Percentiles rank a stretch among this genome's conserved stretches.
phyloP scores from a whole-genome alignment of 2,113 vertebrate species.

The Alethe castanea region DNA sequence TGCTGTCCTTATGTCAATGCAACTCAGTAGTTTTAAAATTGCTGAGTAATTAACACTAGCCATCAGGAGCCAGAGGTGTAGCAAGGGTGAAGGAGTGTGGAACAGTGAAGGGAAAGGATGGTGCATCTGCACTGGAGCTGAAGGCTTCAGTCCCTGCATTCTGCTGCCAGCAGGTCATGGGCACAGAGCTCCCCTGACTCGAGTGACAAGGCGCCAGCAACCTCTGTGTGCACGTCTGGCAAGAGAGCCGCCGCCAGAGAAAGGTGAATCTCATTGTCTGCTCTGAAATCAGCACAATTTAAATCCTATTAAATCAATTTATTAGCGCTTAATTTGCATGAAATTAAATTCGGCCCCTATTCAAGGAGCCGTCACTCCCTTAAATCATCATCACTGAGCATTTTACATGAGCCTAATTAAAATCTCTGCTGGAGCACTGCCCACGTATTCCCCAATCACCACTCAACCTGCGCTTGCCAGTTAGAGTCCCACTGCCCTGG shows the following conservation, averaged over 20 bases:
- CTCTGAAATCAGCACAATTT: conserved; percentile 55
- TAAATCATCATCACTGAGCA: conserved; percentile 56
- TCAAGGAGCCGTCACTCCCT: conserved; percentile 62
- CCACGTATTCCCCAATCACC: not conserved
- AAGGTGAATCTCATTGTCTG: conserved; percentile 47
- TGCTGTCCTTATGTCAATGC: not conserved
- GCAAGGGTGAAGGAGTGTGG: not conserved
- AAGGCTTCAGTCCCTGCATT: not conserved
- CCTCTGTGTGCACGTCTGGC: not conserved
- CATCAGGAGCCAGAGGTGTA: not conserved
- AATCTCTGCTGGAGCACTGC: conserved; percentile 44
- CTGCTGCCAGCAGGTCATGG: not conserved
- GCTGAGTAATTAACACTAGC: not conserved
- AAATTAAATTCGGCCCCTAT: conserved; percentile 71
- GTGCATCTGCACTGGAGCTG: rapidly evolving
- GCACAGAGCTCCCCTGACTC: not conserved
- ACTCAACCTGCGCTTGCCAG: not conserved
- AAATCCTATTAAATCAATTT: conserved; percentile 73
- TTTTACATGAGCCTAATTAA: conserved; percentile 60
- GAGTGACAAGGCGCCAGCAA: not conserved
- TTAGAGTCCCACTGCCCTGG: not conserved
- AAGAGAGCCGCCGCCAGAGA: not conserved
- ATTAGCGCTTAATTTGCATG: conserved; percentile 72
- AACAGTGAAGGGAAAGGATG: rapidly evolving
- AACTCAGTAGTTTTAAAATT: not conserved